These are phyloP conservation scores for Ranitomeya imitator DNA, from an alignment of 2,113 vertebrate species.

Conservation along the genomic window DNA sequence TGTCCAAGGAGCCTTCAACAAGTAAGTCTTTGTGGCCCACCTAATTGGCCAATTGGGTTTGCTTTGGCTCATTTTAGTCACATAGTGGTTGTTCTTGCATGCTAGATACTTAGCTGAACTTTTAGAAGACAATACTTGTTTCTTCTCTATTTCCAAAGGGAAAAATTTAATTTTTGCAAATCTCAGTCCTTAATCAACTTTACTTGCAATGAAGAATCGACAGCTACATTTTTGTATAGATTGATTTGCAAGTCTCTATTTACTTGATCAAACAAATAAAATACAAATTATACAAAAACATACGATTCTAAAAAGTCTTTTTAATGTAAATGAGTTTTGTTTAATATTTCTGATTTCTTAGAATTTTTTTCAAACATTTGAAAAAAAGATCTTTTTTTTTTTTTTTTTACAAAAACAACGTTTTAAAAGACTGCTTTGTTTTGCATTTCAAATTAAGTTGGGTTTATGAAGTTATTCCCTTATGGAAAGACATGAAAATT, in stretches of 20 bases:
- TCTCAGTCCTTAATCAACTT: not conserved
- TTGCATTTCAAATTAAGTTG: constrained; percentile 8
- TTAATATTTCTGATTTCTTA: constrained; percentile 17
- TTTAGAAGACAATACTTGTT: not conserved
- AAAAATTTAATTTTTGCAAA: not conserved
- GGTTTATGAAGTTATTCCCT: constrained; percentile 20
- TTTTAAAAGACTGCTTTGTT: not conserved
- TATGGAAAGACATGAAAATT: constrained; percentile 9
- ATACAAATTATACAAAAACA: constrained; percentile 9
- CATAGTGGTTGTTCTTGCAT: too few species aligned
- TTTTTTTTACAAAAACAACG: not conserved
- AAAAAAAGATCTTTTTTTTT: not conserved
- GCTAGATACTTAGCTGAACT: too few species aligned
- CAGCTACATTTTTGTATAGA: not conserved
- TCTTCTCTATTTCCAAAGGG: not conserved
- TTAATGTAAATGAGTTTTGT: not conserved
- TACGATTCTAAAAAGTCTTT: not conserved
- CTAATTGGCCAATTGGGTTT: too few species aligned
- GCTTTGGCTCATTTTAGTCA: too few species aligned
- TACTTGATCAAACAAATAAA: constrained; percentile 10
- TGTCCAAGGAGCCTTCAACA: too few species aligned
- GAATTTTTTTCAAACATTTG: not conserved
- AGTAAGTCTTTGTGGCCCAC: too few species aligned
- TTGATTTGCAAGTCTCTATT: constrained; percentile 12
- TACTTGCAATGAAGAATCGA: not conserved